Evolutionary conservation across 1,140 invertebrate species (phyloP).

Genomic region (Zaprionus ornatus): DNA sequence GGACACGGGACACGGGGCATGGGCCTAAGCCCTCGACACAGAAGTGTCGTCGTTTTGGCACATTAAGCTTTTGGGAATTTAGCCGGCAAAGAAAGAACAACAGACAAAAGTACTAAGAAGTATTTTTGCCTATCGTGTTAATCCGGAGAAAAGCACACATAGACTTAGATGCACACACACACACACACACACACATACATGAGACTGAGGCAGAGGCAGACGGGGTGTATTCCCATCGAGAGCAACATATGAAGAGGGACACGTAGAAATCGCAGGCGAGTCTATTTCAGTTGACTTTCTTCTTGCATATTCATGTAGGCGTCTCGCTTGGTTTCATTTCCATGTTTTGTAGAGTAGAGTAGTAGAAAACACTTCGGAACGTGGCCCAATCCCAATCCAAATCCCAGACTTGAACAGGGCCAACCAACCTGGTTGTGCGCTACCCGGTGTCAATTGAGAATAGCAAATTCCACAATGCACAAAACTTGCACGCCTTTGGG

Average conservation of each 20-base stretch:
- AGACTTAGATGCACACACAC: not conserved
- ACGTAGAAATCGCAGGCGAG: not conserved
- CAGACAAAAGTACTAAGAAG: conserved; percentile 32
- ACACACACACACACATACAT: not conserved
- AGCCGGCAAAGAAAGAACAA: not conserved
- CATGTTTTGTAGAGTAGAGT: not conserved
- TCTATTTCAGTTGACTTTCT: not conserved
- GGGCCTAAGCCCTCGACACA: conserved; percentile 9
- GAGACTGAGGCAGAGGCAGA: not conserved
- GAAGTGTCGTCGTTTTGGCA: conserved; percentile 19
- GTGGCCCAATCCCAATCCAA: conserved; percentile 3
- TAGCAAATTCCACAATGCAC: conserved; percentile 20
- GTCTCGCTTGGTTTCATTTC: conserved; percentile 10
- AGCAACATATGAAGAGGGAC: not conserved
- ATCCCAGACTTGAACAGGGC: not conserved
- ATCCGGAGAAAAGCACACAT: conserved; percentile 5
- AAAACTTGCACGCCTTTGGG: conserved; percentile 10
- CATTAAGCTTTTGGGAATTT: conserved; percentile 13
- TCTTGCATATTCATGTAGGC: not conserved
- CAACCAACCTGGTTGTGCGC: not conserved
- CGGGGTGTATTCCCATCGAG: not conserved
- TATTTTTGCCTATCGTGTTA: conserved; percentile 19
- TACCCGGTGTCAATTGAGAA: conserved; percentile 23
- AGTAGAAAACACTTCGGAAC: conserved; percentile 6
- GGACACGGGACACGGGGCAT: too few species aligned